Evolutionary conservation across 2,797 vertebrate species (phyloP).

Genomic region (Rachycentron canadum): DNA sequence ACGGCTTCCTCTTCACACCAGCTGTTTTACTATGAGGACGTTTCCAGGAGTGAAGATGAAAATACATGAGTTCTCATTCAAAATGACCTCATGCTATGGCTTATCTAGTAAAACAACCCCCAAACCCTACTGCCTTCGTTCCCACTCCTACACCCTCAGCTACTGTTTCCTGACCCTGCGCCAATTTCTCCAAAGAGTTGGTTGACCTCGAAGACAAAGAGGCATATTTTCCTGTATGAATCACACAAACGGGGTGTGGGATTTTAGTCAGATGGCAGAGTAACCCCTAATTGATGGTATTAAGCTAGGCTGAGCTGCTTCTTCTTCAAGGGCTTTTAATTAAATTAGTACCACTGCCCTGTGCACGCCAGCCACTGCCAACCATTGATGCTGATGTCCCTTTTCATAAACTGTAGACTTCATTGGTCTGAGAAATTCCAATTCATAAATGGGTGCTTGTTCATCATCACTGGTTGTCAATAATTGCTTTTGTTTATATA

Average conservation of each 20-base stretch:
- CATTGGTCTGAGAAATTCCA: slow-evolving; percentile 26
- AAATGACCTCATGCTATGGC: slow-evolving; percentile 68
- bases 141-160: slow-evolving; percentile 76
- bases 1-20: slow-evolving; percentile 35
- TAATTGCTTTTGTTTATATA: slow-evolving; percentile 39
- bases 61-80: slow-evolving; percentile 54
- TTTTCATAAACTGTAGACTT: slow-evolving; percentile 38
- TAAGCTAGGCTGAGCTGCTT: slow-evolving; percentile 68
- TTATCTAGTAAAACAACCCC: slow-evolving; percentile 62
- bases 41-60: slow-evolving; percentile 56
- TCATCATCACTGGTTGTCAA: slow-evolving; percentile 47
- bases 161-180: slow-evolving; percentile 74
- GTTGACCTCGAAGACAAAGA: slow-evolving; percentile 80
- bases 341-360: slow-evolving; percentile 70
- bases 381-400: slow-evolving; percentile 45
- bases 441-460: slow-evolving; percentile 45
- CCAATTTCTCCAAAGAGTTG: slow-evolving; percentile 75
- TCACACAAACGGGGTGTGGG: slow-evolving; percentile 78
- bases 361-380: slow-evolving; percentile 51
- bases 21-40: slow-evolving; percentile 55
- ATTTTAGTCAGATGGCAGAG: slow-evolving; percentile 74
- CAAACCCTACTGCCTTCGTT: slow-evolving; percentile 52
- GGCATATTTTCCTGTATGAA: slow-evolving; percentile 84
- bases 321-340: slow-evolving; percentile 76
- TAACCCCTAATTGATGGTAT: slow-evolving; percentile 76